phyloP scores from a whole-genome alignment of 2,113 vertebrate species.

The Phyllostomus hastatus region DNA sequence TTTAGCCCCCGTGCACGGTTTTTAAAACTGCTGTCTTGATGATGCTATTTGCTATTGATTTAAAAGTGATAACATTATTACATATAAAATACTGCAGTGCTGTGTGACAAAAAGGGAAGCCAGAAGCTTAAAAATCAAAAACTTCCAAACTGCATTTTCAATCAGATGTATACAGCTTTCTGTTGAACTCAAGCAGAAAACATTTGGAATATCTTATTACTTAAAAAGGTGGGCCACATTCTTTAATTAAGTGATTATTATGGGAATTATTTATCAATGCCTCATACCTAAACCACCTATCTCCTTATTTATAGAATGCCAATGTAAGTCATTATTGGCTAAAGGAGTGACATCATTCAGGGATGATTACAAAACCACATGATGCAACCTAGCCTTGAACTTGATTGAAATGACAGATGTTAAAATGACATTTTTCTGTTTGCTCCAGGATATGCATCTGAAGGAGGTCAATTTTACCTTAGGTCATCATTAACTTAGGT shows the following conservation, averaged over 20 bases:
- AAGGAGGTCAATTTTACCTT: conserved; percentile 30
- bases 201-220: not conserved
- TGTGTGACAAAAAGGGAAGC: not conserved
- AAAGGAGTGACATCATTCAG: not conserved
- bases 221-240: not conserved
- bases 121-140: not conserved
- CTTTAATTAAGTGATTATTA: not conserved
- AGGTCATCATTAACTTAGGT: conserved; percentile 20
- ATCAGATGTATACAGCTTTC: not conserved
- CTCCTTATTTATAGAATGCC: not conserved
- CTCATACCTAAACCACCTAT: not conserved
- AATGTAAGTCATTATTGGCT: not conserved
- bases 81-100: not conserved
- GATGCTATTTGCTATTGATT: not conserved
- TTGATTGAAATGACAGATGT: conserved; percentile 40
- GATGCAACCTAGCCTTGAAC: not conserved
- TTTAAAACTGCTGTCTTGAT: not conserved
- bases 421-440: not conserved
- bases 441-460: conserved; percentile 18
- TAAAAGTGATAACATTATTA: not conserved
- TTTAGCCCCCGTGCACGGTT: not conserved
- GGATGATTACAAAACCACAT: not conserved
- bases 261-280: not conserved
- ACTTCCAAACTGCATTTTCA: not conserved
- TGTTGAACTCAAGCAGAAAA: not conserved